These are phyloP conservation scores for Atherinosoma microstoma DNA, from an alignment of 2,797 vertebrate species.

Conservation along the genomic window DNA sequence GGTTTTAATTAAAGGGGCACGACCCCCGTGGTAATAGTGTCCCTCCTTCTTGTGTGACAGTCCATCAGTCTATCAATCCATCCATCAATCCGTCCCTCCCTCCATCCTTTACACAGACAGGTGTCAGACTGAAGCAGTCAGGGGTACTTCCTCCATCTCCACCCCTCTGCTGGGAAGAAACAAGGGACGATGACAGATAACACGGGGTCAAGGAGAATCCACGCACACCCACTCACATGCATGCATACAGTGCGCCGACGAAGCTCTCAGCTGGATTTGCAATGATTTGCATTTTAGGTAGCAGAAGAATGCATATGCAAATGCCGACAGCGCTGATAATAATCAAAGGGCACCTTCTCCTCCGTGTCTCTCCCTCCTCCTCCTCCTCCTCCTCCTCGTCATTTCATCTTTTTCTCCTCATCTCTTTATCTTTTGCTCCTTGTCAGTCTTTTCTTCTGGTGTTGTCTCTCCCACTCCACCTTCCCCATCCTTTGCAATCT, in stretches of 20 bases:
- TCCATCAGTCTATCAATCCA: constrained; percentile 68
- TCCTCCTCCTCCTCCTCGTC: constrained; percentile 46
- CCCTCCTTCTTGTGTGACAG: constrained; percentile 57
- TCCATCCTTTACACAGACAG: constrained; percentile 73
- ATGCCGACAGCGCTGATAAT: constrained; percentile 86
- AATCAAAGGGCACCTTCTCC: constrained; percentile 85
- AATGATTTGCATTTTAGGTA: constrained; percentile 87
- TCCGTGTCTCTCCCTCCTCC: constrained; percentile 48
- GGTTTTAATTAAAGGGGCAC: constrained; percentile 73
- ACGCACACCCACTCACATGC: constrained; percentile 14
- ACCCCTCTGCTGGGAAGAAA: constrained; percentile 64
- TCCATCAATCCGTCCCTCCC: constrained; percentile 65
- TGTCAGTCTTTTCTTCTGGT: constrained; percentile 49
- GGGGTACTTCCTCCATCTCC: constrained; percentile 72
- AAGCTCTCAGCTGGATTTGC: constrained; percentile 67
- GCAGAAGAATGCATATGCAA: constrained; percentile 90
- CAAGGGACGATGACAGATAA: constrained; percentile 78
- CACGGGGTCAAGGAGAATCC: constrained; percentile 73
- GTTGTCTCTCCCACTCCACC: constrained; percentile 45
- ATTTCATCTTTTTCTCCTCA: constrained; percentile 39
- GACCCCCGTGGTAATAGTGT: constrained; percentile 70
- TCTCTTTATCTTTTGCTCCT: constrained; percentile 49
- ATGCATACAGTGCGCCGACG: constrained; percentile 61
- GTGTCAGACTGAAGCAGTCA: constrained; percentile 67
- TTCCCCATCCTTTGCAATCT: constrained; percentile 42